Evolutionary conservation across 1,140 invertebrate species (phyloP).

Genomic region (Phocides pigmalion): DNA sequence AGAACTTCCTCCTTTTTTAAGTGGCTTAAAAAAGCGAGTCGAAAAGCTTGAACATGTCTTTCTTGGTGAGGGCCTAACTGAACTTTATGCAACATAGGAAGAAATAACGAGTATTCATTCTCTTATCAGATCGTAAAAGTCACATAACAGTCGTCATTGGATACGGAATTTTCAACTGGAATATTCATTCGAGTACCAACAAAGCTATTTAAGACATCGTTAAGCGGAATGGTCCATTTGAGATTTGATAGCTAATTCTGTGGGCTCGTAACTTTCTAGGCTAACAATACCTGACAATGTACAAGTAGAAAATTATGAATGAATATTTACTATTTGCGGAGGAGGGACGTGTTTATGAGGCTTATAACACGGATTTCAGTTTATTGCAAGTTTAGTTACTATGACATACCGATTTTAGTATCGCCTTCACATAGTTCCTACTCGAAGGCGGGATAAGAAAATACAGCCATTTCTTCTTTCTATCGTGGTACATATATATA

Average conservation of each 20-base stretch:
- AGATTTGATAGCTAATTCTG: conserved; percentile 33
- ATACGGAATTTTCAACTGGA: conserved; percentile 22
- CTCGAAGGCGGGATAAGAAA: no score
- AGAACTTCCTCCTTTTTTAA: no score
- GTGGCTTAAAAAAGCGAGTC: no score
- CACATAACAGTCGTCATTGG: conserved; percentile 26
- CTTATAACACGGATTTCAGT: background rate
- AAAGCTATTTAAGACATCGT: conserved; percentile 24
- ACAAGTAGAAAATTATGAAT: background rate
- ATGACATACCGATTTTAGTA: no score
- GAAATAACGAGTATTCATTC: conserved; percentile 12
- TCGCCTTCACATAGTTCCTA: no score
- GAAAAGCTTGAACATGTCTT: background rate
- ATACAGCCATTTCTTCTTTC: no score
- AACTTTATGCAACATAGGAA: background rate
- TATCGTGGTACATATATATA: no score
- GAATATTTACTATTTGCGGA: background rate
- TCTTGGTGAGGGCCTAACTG: background rate
- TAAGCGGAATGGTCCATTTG: conserved; percentile 24
- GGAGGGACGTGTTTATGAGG: background rate
- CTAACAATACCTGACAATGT: conserved; percentile 16
- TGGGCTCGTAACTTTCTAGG: conserved; percentile 17
- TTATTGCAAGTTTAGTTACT: background rate
- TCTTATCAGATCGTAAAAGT: conserved; percentile 27
- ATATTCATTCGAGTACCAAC: conserved; percentile 22